Evolutionary conservation across 53 echinoderm and acorn worm genomes (phyloP), one percentile per base, ranked within the genome.

Genomic region (Luidia sarsii): DNA sequence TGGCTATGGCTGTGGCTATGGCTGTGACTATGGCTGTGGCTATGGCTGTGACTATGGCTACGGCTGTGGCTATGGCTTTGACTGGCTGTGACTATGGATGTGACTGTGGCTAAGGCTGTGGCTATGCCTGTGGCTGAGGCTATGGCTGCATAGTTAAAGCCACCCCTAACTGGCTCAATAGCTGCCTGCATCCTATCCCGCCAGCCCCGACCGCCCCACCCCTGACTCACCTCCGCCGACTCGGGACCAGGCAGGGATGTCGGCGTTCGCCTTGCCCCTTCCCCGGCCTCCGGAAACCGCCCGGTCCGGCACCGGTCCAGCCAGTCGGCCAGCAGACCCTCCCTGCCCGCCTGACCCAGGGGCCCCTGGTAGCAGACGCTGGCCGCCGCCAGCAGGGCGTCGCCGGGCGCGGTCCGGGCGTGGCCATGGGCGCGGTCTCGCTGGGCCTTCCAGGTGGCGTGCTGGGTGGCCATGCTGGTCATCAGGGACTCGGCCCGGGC

Each of bases 291-390:
- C 69, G 33, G 28, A 8, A 89, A 94, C 32, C 33, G 69, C 32
- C 99, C 99, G 72, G 64, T 91, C 10, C 64, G 56, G 70, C 91
- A 97, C 25, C 91, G 81, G 27, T 65, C 70, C 75, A 94, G 64
- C 99, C 99, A 97, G 71, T 97, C 99, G 22, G 69, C 65, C 13
- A 85, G 68, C 33, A 97, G 54, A 29, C 65, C 36, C 28, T 75
- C 53, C 49, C 99, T 83, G 18, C 77, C 48, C 33, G 38, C 25
- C 69, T 97, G 84, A 62, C 85, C 91, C 69, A 97, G 87, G 45
- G 99, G 94, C 10, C 99, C 99, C 30, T 89, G 90, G 70, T 93
- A 96, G 79, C 94, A 87, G 39, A 84, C 85, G 63, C 91, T 89
- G 22, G 97, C 97, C 20, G 94, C 91, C 23, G 91, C 85, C 7